Conservation (phyloP, 1,140 invertebrate genomes). For the Ylistrum balloti region DNA sequence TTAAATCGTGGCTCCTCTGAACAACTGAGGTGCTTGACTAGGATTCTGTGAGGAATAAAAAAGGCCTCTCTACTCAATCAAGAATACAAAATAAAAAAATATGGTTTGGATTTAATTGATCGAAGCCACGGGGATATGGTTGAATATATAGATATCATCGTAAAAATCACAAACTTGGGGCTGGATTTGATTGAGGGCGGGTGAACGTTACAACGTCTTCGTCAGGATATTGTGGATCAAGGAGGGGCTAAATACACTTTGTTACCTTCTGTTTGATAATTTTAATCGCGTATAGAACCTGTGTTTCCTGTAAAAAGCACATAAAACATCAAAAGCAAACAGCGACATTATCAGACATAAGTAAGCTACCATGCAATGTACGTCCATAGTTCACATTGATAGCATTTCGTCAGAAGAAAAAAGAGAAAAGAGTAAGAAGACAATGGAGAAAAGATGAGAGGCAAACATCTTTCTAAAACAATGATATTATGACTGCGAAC, state of each 20-base stretch:
- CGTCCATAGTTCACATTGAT: neutral
- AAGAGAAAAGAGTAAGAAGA: neutral
- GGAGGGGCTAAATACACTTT: neutral
- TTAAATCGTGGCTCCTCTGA: neutral
- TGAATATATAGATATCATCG: neutral
- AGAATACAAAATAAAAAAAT: neutral
- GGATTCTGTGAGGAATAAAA: neutral
- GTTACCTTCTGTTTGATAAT: slow-evolving; percentile 28
- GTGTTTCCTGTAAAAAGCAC: slow-evolving; percentile 27
- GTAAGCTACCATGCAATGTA: neutral
- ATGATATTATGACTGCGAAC: neutral
- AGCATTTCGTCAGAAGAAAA: neutral
- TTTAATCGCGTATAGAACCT: slow-evolving; percentile 11
- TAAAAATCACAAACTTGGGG: neutral
- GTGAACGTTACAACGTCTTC: neutral
- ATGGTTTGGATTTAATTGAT: neutral
- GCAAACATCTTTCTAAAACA: neutral
- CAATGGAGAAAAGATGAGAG: neutral
- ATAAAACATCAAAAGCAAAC: slow-evolving; percentile 11
- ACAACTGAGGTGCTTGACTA: neutral
- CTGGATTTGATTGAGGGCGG: neutral
- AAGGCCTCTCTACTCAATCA: neutral
- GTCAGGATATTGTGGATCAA: neutral
- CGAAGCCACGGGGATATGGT: neutral
- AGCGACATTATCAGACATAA: neutral